Evolutionary conservation across 2,113 vertebrate species (phyloP).

Genomic region (Nannobrachium achirus): DNA sequence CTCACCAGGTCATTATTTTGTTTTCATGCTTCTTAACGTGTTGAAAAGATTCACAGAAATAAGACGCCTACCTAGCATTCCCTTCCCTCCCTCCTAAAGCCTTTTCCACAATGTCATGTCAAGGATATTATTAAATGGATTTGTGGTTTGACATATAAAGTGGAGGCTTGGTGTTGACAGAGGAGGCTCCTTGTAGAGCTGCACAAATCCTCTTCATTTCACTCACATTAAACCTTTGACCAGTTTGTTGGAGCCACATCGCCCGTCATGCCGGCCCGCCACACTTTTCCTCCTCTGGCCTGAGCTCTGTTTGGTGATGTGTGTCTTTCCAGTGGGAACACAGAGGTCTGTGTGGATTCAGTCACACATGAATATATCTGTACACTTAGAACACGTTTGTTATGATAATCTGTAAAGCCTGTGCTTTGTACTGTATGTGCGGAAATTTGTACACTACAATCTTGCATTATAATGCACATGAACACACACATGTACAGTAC

Average conservation of each 20-base stretch:
- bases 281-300: slow-evolving; percentile 18
- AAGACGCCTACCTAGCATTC: slow-evolving; percentile 14
- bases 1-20: slow-evolving; percentile 43
- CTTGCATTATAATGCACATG: no score
- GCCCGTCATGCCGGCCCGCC: slow-evolving; percentile 39
- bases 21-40: slow-evolving; percentile 13
- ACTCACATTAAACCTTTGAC: slow-evolving; percentile 72
- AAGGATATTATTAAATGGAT: slow-evolving; percentile 77
- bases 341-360: slow-evolving; percentile 38
- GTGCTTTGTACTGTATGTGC: slow-evolving; percentile 34
- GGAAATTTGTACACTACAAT: no score
- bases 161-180: slow-evolving; percentile 52
- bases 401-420: slow-evolving; percentile 43
- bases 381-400: slow-evolving; percentile 36
- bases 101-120: slow-evolving; percentile 57
- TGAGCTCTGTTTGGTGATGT: slow-evolving; percentile 24
- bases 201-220: slow-evolving; percentile 68
- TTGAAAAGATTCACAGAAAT: not conserved
- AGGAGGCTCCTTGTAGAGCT: slow-evolving; percentile 50
- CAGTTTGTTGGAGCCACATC: slow-evolving; percentile 55
- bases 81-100: no score
- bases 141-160: slow-evolving; percentile 74
- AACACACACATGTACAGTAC: no score
- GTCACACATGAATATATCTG: slow-evolving; percentile 53
- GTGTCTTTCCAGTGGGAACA: slow-evolving; percentile 50